Base-by-base conservation (phyloP, 2,113 vertebrate genomes). In the Dunckerocampus dactyliophorus region DNA sequence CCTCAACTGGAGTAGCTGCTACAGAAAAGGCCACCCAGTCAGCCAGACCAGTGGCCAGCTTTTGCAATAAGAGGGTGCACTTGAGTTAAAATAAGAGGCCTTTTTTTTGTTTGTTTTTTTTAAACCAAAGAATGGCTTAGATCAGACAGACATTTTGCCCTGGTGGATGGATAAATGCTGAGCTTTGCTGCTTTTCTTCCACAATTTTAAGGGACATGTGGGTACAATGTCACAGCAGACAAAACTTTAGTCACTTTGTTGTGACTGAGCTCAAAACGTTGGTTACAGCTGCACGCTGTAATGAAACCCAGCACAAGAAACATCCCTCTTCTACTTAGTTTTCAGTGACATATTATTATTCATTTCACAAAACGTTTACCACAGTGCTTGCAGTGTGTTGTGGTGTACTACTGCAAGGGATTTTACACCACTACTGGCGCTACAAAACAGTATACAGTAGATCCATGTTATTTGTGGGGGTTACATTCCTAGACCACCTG, bases 11-110 rank as follows among this genome's bases (percentile, higher is more conserved):
- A 64, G 70, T 62, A 62, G 69, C 47, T 63, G 45, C 71, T 42
- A 42, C 62, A 54, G 45, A 63, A 34, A 22, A 31, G 72, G 72
- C 75, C 77, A 76, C 77, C 75, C 77, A 81, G 72, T 70, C 47
- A 49, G 65, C 0, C 5, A n/a, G 24, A 56, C 34, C 61, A 58
- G 47, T 47, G 39, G 49, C 48, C 0, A 49, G 34, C 57, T 71
- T 72, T 68, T 7, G 65, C 45, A 53, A 71, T 22, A 63, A 69
- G n/a, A 57, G 53, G 43, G 20, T 60, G 53, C 52, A 31, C 63
- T 72, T 17, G 39, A 37, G 21, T 37, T 34, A 47, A 62, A 63
- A 46, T 47, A 45, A 63, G 16, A 15, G 28, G 42, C 43, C 47
- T 28, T 47, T 59, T 63, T 54, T 13, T 63, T n/a, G n/a, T n/a